phyloP scores from a whole-genome alignment of 2,888 invertebrate species.

The Ochropacha duplaris region DNA sequence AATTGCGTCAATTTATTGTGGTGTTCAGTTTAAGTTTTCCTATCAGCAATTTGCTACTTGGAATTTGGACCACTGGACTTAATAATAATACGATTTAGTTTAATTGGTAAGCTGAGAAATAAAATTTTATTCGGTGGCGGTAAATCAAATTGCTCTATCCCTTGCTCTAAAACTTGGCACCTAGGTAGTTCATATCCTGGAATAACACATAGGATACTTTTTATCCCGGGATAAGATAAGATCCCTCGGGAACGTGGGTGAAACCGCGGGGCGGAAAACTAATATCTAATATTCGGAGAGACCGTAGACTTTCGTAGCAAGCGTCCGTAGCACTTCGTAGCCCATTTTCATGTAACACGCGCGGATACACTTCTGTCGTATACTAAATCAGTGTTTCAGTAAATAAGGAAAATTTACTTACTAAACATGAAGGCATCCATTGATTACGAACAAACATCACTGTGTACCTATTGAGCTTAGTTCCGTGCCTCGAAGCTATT shows the following conservation, averaged over 20 bases:
- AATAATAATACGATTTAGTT: too few relatives aligned
- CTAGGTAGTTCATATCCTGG: too few relatives aligned
- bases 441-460: not conserved
- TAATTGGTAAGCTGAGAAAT: too few relatives aligned
- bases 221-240: too few relatives aligned
- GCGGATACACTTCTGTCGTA: not conserved
- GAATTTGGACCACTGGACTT: not conserved
- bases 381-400: not conserved
- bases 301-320: not conserved
- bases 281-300: not conserved
- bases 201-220: too few relatives aligned
- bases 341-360: not conserved
- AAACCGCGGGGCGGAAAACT: too few relatives aligned
- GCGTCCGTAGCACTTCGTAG: not conserved
- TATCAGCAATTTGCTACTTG: constrained; percentile 64
- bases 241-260: too few relatives aligned
- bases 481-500: not conserved
- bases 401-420: constrained; percentile 1
- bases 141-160: too few relatives aligned
- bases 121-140: too few relatives aligned
- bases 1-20: constrained; percentile 68
- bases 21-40: constrained; percentile 65
- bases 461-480: not conserved
- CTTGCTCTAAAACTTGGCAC: too few relatives aligned
- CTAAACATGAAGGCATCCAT: not conserved